These are phyloP conservation scores for Drosophila vallismaia DNA, from an alignment of 2,888 invertebrate species.

Conservation along the genomic window DNA sequence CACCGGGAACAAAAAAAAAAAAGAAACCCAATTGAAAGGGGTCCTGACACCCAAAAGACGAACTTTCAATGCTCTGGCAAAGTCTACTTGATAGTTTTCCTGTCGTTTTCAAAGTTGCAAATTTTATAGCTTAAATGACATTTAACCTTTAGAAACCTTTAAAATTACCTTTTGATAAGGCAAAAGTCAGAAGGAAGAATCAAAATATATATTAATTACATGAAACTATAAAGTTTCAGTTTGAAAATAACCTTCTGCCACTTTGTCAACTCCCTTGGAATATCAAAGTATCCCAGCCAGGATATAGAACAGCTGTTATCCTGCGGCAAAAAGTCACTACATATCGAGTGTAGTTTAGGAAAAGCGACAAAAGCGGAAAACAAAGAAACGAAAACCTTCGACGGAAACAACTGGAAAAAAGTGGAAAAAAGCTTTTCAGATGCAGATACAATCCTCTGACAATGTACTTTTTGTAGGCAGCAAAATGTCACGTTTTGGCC, in stretches of 20 bases:
- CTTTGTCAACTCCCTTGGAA: constrained; percentile 10
- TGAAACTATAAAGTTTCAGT: background rate
- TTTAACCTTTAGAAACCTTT: too few relatives aligned
- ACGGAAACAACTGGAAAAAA: constrained; percentile 7
- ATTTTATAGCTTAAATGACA: too few relatives aligned
- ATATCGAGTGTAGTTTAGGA: constrained; percentile 13
- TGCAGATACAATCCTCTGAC: constrained; percentile 25
- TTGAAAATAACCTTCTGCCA: background rate
- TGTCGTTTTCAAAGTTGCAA: background rate
- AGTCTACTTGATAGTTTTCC: background rate
- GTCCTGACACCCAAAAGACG: constrained; percentile 4
- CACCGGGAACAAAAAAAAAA: constrained; percentile 3
- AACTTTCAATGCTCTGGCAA: constrained; percentile 28
- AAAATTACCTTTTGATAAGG: too few relatives aligned
- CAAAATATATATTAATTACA: background rate
- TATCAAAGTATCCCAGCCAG: background rate
- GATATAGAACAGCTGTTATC: constrained; percentile 23
- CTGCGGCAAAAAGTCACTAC: constrained; percentile 11
- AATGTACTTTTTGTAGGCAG: constrained; percentile 32
- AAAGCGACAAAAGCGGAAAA: constrained; percentile 23
- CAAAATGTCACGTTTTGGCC: constrained; percentile 65
- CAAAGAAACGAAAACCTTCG: constrained; percentile 20
- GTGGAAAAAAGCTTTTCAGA: constrained; percentile 7
- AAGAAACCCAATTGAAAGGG: constrained; percentile 5
- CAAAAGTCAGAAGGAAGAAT: too few relatives aligned